Percentiles rank a stretch among this genome's conserved stretches.
These are phyloP conservation scores for Antennarius maculatus DNA, from an alignment of 2,797 vertebrate genomes.

Conservation along the genomic window DNA sequence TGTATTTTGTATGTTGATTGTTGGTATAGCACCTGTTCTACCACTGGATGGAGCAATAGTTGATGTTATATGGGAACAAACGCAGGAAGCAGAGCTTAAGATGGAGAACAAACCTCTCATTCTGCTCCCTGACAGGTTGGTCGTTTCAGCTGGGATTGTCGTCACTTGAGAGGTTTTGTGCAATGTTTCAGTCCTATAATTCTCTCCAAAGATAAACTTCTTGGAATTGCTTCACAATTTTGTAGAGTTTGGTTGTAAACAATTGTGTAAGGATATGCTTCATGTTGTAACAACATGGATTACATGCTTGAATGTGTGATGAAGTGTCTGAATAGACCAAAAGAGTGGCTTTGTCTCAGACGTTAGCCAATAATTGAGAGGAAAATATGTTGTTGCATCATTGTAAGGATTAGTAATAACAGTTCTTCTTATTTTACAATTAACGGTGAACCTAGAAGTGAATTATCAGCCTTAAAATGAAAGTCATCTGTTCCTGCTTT, in stretches of 20 bases:
- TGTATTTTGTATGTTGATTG: too few relatives aligned
- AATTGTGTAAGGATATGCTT: too few relatives aligned
- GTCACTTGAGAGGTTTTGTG: neutral
- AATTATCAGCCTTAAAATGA: slow-evolving; percentile 1
- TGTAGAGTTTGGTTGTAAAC: neutral
- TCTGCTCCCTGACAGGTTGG: neutral
- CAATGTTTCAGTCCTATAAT: neutral
- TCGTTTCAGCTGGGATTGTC: neutral
- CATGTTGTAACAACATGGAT: too few relatives aligned
- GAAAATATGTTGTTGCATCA: too few relatives aligned
- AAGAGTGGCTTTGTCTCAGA: too few relatives aligned
- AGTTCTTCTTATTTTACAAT: neutral
- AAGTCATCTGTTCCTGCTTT: neutral
- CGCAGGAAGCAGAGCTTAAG: neutral
- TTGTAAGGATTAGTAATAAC: too few relatives aligned
- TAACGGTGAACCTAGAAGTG: neutral
- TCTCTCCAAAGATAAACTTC: neutral
- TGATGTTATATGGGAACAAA: neutral
- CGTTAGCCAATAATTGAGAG: too few relatives aligned
- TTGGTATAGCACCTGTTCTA: neutral
- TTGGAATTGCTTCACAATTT: too few relatives aligned
- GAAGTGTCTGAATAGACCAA: too few relatives aligned
- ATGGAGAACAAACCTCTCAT: too few relatives aligned
- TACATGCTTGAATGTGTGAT: too few relatives aligned
- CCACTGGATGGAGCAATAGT: slow-evolving; percentile 52